These are phyloP conservation scores for Heliocidaris erythrogramma DNA, from an alignment of 35 echinoderm and acorn worm species.

Conservation along the genomic window DNA sequence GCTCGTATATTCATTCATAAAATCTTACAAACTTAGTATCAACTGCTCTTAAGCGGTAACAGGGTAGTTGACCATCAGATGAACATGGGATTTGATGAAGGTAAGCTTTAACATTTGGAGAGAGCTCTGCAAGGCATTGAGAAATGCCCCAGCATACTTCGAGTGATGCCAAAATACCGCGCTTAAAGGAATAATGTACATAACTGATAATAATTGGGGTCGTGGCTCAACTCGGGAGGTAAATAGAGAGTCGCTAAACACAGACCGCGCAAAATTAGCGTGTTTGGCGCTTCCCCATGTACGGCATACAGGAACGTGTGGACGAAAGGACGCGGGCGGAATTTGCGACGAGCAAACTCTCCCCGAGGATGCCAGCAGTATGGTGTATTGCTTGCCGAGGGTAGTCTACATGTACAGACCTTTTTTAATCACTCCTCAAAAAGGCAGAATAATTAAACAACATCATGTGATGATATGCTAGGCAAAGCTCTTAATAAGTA, in stretches of 20 bases:
- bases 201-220: slow-evolving; percentile 11
- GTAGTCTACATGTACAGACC: neutral
- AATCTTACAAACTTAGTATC: no score
- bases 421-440: neutral
- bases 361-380: neutral
- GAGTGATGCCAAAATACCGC: neutral
- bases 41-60: no score
- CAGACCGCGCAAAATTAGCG: neutral
- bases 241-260: neutral
- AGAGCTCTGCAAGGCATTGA: neutral
- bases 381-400: neutral
- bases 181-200: neutral
- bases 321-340: neutral
- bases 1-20: no score
- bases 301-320: slow-evolving; percentile 22
- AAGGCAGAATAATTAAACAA: neutral
- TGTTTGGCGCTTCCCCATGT: neutral
- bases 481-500: no score
- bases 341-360: slow-evolving; percentile 30
- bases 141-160: neutral
- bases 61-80: no score
- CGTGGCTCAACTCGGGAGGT: neutral
- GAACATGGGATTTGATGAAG: no score
- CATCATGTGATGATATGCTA: neutral
- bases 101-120: neutral